These are phyloP conservation scores for Drosophila fuyamai DNA, from an alignment of 1,140 invertebrate species.

Conservation along the genomic window DNA sequence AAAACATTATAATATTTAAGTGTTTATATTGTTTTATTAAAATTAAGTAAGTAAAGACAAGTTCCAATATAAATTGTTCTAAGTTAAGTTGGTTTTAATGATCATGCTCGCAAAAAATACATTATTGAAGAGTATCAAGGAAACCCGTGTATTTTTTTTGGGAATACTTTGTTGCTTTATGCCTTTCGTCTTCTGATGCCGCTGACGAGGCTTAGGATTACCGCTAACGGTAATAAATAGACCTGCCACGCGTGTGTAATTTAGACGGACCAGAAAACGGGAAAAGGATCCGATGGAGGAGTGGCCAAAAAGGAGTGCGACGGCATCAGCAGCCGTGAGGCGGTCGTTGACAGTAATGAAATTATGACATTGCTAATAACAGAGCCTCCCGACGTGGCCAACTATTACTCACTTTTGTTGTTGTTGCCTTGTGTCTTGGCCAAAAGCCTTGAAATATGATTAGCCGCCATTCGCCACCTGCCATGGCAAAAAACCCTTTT, in stretches of 20 bases:
- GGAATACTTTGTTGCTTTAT: conserved; percentile 30
- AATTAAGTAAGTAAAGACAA: no score
- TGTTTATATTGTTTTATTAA: no score
- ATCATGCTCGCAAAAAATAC: no score
- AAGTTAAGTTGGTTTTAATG: no score
- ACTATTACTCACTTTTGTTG: conserved; percentile 43
- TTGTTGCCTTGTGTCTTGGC: conserved; percentile 15
- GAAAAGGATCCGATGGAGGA: conserved; percentile 2
- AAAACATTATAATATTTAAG: no score
- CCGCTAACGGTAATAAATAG: conserved; percentile 82
- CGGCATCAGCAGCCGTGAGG: conserved; percentile 21
- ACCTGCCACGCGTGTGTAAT: conserved; percentile 82
- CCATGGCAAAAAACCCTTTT: conserved; percentile 62
- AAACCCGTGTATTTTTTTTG: neutral
- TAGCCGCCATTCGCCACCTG: conserved; percentile 70
- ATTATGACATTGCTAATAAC: conserved; percentile 83
- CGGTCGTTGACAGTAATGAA: conserved; percentile 82
- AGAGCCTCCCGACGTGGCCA: conserved; percentile 52
- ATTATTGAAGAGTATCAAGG: conserved; percentile 34
- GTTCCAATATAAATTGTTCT: no score
- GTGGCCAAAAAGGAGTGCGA: conserved; percentile 23
- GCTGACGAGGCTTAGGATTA: conserved; percentile 72
- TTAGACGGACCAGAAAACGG: conserved; percentile 51
- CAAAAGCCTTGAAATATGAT: conserved; percentile 71
- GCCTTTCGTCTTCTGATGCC: conserved; percentile 55